Base-by-base conservation (phyloP, 2,797 vertebrate genomes). In the Rallus crepitans region DNA sequence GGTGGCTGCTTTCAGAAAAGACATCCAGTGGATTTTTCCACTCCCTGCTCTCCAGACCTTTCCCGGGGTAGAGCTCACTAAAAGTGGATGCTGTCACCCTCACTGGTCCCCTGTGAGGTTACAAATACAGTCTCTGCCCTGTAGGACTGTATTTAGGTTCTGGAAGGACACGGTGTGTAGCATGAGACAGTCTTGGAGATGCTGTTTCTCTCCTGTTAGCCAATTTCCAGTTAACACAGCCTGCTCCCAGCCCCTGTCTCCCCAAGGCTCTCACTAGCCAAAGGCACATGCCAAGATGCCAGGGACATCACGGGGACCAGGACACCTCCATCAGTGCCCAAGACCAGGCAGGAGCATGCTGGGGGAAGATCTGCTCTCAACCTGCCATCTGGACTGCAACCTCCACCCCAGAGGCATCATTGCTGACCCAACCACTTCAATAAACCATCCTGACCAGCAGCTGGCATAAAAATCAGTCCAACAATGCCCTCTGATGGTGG, bases 401-500 rank as follows among this genome's bases (percentile, higher is more conserved):
- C 37, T 81, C 33, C 21, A 20, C 6, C 10, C 72, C 0, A 1
- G 14, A 3, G 30, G 55, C 33, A 59, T 12, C 45, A 15, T 6
- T 0, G 0, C 57, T 40, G 30, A 30, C 6, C 48, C 24, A 75
- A 7, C 6, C 45, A 24, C 21, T 30, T 75, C 53, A 7, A 7
- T 47, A 27, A 53, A 27, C 14, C 56, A 42, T 30, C n/a, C 37
- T 9, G 61, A 47, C 25, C 79, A 23, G 7, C 11, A 11, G 16
- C 17, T n/a, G 60, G 31, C 24, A 45, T 35, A 66, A 87, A 92
- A 87, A 33, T 40, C 35, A 77, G 77, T 47, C 45, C 8, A 0
- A 73, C 35, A 19, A 70, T 84, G 96, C 96, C 95, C 96, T 96
- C 96, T 93, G 77, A 95, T 92, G 95, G 92, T 77, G 42, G 77